These are phyloP conservation scores for Cebus imitator DNA, from an alignment of 2,113 vertebrate species.

Conservation along the genomic window DNA sequence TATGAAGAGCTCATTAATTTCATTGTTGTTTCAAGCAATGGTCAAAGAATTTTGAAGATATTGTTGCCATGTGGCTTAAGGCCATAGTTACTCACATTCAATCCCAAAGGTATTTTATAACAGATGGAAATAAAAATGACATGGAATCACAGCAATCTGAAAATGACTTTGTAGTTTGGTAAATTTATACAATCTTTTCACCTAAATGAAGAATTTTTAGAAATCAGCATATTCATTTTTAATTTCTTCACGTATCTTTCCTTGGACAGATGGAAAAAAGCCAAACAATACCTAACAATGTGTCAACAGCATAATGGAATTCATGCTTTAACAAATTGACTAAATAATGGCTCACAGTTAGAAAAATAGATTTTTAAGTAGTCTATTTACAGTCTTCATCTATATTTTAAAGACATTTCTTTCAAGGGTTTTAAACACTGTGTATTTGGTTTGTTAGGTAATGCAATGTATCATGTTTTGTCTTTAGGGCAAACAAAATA, in stretches of 20 bases:
- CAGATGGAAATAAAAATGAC: not conserved
- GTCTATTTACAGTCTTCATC: not conserved
- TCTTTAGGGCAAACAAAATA: slow-evolving; percentile 21
- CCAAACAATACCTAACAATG: slow-evolving; percentile 46
- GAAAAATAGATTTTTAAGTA: slow-evolving; percentile 42
- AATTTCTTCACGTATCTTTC: not conserved
- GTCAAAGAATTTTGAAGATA: slow-evolving; percentile 25
- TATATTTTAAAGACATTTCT: slow-evolving; percentile 49
- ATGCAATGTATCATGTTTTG: slow-evolving; percentile 11
- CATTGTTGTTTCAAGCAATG: slow-evolving; percentile 1
- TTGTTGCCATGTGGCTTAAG: not conserved
- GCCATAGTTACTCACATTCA: not conserved
- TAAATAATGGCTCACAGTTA: slow-evolving; percentile 40
- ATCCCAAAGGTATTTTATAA: slow-evolving; percentile 6
- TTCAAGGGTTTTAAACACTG: slow-evolving; percentile 13
- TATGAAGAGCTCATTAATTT: slow-evolving; percentile 41
- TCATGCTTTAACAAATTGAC: slow-evolving; percentile 40
- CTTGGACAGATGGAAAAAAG: slow-evolving; percentile 23
- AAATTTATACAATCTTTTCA: not conserved
- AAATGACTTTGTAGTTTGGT: not conserved
- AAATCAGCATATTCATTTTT: not conserved
- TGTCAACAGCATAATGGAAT: slow-evolving; percentile 36
- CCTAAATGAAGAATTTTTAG: not conserved
- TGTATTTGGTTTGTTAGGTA: slow-evolving; percentile 24
- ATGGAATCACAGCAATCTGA: not conserved